Base-by-base conservation (phyloP, 2,797 vertebrate species). In the Acanthiza pusilla region DNA sequence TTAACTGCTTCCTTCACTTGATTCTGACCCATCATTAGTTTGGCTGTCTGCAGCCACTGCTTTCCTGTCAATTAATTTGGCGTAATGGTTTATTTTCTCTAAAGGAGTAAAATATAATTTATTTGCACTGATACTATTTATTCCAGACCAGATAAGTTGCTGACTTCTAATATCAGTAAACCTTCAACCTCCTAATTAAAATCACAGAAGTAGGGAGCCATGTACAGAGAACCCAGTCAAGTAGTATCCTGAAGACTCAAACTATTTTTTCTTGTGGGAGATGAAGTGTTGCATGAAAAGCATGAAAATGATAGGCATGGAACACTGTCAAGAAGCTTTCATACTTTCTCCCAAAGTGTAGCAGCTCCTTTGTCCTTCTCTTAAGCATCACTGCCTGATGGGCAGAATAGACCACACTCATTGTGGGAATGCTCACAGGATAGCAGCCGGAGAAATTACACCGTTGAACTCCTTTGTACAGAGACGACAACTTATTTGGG, bases 41-140 rank as follows among this genome's bases (percentile, higher is more conserved):
- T 60, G 80, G 7, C 55, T 90, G 70, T 71, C 74, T 81, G 51
- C 53, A 93, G 30, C 22, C 42, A 51, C 86, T 89, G 45, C 55
- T 75, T 87, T 73, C 66, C 76, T 92, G 79, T 78, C 85, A 93
- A 79, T 90, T 94, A 93, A 80, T 92, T 83, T 79, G 90, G 48
- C 22, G 58, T 53, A 61, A 83, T 60, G 42, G 54, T 93, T 38
- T 32, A 57, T 67, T 70, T 51, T 82, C 55, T 47, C 20, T 27
- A 51, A 65, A 88, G 36, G 21, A 93, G 16, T 11, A 42, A 89
- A 85, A 30, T 51, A 7, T 53, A 67, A 88, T 89, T 91, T 81
- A 34, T 79, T 94, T 80, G 61, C 34, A 68, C 40, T 65, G 80
- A 38, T 88, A 62, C 38, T 91, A 54, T 32, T 83, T 53, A 43